Evolutionary conservation across 2,113 vertebrate genomes (phyloP), one percentile per base, ranked within the genome.

Genomic region (Cyanoramphus novaezelandiae): DNA sequence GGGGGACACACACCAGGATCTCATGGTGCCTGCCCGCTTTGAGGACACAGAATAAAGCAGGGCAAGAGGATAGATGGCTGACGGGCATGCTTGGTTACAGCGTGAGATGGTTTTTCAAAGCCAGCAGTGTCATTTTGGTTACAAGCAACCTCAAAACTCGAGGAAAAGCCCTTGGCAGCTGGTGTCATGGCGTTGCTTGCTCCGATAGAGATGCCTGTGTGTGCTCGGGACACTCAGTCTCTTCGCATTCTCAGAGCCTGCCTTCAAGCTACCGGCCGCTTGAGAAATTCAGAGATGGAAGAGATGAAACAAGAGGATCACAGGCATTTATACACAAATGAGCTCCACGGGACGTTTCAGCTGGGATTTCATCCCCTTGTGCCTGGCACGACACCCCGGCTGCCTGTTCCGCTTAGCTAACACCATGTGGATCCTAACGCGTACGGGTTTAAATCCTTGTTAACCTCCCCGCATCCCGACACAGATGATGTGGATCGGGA

Each of bases 401-500:
- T 72, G 28, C 17, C 67, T 35, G 39, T 74, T 86, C 44, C 2
- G 2, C 50, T 63, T 55, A 31, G 28, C 28, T 25, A 19, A 8
- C 0, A 1, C 29, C 39, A 18, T 39, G 57, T 18, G 55, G 19
- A 53, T 37, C 10, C 53, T 41, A 35, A 37, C 2, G 9, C 9
- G 8, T 1, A 9, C 0, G 1, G 35, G 7, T 24, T 44, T 9
- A 35, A 57, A 62, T 25, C 5, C 31, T 28, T 57, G 92, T 65
- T 27, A n/a, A 39, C 7, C 37, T 24, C 8, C 5, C n/a, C 8
- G 17, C 28, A 37, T 33, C 25, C 50, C 0, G 0, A 21, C 20
- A 4, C 0, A 5, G 24, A 14, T 2, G 37, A 37, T 31, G 50
- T n/a, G n/a, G n/a, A n/a, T n/a, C n/a, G n/a, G n/a, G n/a, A n/a